Base-by-base conservation (phyloP, 2,888 invertebrate genomes). In the Scaptomyza parva region DNA sequence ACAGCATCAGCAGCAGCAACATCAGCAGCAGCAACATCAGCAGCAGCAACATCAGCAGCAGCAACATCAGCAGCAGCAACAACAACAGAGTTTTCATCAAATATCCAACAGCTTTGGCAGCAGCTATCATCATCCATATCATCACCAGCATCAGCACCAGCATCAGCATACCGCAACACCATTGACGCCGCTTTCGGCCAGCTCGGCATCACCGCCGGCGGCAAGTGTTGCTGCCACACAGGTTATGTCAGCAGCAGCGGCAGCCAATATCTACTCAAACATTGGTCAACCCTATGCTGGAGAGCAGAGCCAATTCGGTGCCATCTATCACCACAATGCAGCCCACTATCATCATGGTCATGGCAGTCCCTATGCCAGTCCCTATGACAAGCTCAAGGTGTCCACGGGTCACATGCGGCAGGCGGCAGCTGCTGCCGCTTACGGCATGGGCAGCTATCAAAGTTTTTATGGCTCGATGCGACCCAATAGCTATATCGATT, bases 371-470 rank as follows among this genome's bases (percentile, higher is more conserved):
- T 81, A 92, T 71, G 90, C 86, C 43, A 91, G 80, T 78, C 91
- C 92, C 12, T 92, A 92, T 72, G 92, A 92, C 48, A 92, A 92
- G 82, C 89, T 91, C 24, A 92, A 92, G 81, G 88, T 91, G 40
- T 50, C 82, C 14, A 59, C 71, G 26, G 73, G 85, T 39, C 76
- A 77, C 43, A 79, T 76, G 65, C 75, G 83, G 0, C 89, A 88
- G 39, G 88, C 86, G 37, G 76, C 87, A 2, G 73, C 78, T 3
- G 69, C 78, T 3, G 69, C 87, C 22, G 89, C 91, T 4, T 92
- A 91, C 48, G 80, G 84, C 52, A 86, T 89, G 81, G 90, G 89
- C 66, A 87, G 89, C 64, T 92, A 92, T 76, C 92, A 91, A 69
- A 82, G 89, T 40, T 91, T 91, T 65, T 91, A 91, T 60, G 86